Evolutionary conservation across 1,140 invertebrate species (phyloP).

Genomic region (Nephila pilipes): DNA sequence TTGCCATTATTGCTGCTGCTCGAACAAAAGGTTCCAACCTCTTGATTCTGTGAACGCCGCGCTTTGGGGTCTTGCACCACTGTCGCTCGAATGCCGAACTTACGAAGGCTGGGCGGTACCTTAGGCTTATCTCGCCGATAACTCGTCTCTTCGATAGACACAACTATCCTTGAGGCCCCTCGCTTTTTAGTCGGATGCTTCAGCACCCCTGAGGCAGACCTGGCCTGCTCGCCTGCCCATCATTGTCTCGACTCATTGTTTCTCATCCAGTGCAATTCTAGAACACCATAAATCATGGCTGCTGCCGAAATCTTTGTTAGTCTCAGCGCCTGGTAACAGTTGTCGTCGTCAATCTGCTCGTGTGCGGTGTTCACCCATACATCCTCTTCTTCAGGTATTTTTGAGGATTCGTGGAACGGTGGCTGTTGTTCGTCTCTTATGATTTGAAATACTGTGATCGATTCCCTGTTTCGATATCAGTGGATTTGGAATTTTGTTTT

Average conservation of each 20-base stretch:
- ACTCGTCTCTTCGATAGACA: slow-evolving; percentile 59
- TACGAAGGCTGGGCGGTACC: not conserved
- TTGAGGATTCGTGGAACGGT: not conserved
- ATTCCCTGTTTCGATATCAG: no score
- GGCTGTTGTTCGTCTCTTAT: not conserved
- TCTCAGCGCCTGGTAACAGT: not conserved
- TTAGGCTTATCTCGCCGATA: slow-evolving; percentile 53
- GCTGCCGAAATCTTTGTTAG: not conserved
- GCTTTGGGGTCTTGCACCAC: not conserved
- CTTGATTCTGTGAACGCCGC: not conserved
- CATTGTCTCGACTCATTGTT: not conserved
- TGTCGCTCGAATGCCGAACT: not conserved
- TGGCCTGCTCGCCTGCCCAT: not conserved
- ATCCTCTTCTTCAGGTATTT: not conserved
- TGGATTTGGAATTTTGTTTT: no score
- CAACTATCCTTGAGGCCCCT: slow-evolving; percentile 72
- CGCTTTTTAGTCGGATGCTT: slow-evolving; percentile 63
- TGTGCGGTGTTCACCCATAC: no score
- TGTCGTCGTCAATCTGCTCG: not conserved
- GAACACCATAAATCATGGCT: not conserved
- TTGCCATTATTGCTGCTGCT: no score
- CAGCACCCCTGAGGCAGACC: not conserved
- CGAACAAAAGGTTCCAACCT: not conserved
- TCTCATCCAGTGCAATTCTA: not conserved
- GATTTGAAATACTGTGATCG: no score